These are phyloP conservation scores for Caenorhabditis virilis DNA, from an alignment of 2,888 invertebrate genomes.

Conservation along the genomic window DNA sequence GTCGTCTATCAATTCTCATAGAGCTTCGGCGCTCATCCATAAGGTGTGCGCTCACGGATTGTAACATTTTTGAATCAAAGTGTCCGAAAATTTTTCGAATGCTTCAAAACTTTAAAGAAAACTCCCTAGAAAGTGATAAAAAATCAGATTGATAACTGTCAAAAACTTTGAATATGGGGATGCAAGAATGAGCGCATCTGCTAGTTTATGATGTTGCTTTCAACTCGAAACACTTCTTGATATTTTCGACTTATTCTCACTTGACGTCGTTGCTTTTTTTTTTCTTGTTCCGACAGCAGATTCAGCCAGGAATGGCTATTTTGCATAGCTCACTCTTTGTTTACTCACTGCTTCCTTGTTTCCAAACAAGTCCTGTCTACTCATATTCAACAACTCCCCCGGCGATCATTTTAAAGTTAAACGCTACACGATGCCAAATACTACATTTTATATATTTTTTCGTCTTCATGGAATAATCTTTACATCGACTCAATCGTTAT, in stretches of 20 bases:
- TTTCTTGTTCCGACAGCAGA: not conserved
- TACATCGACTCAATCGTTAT: too few relatives aligned
- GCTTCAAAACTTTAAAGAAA: not conserved
- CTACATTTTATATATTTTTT: too few relatives aligned
- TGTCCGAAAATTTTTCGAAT: not conserved
- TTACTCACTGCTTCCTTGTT: not conserved
- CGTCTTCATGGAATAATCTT: too few relatives aligned
- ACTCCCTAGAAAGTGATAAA: not conserved
- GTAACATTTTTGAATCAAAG: conserved; percentile 45
- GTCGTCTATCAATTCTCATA: conserved; percentile 19
- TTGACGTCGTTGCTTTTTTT: conserved; percentile 1
- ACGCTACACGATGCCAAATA: too few relatives aligned
- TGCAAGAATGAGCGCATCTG: conserved; percentile 1
- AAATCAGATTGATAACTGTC: conserved; percentile 30
- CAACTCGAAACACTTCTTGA: conserved; percentile 30
- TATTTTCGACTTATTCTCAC: conserved; percentile 20
- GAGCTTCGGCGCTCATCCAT: conserved; percentile 54
- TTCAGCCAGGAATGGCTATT: not conserved
- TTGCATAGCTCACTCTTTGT: not conserved
- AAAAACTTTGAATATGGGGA: conserved; percentile 11
- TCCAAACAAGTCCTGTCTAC: conserved; percentile 9
- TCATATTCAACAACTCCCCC: conserved; percentile 45
- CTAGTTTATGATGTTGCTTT: conserved; percentile 36
- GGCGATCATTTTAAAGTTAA: conserved; percentile 42
- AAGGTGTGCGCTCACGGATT: conserved; percentile 56